Base-by-base conservation (phyloP, 2,888 invertebrate species). In the Cancer borealis region DNA sequence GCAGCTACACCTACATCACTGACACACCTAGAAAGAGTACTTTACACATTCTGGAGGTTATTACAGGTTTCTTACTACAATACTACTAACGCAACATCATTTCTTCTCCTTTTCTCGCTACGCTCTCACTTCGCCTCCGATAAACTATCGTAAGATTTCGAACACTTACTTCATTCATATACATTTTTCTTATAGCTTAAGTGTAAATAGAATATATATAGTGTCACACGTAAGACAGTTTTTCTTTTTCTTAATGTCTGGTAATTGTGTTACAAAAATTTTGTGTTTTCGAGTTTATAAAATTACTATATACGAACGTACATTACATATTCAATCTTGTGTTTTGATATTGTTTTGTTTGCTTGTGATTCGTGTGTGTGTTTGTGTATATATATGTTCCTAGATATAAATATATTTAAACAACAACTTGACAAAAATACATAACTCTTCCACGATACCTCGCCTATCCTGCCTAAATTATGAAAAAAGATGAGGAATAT, bases 21-120 rank as follows among this genome's bases (percentile, higher is more conserved):
- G 84, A 84, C 84, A 84, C 84, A 84, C 84, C 39, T 84, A 84
- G 84, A 84, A 84, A 84, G 84, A 84, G 30, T 84, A 84, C 84
- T 84, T 84, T 12, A 84, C 84, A 84, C 84, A 84, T 84, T 84
- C 84, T 84, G 84, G 39, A 84, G 84, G 84, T 84, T 84, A 84
- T 84, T 84, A 84, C 84, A 84, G 84, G 84, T 84, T 79, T 84
- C 84, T 84, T 39, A 84, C 84, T 84, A 84, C 14, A 14, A 14
- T 30, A 30, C 84, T 84, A 84, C 84, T 14, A 84, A 84, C 17
- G 39, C 84, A 30, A 84, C 39, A 84, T 26, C 21, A 26, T 73
- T 26, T 73, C 4, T 73, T n/a, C n/a, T 79, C 5, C 26, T 79
- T 8, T 17, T 39, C 39, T 84, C 39, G 3, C 84, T 30, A 14